Evolutionary conservation across 2,888 invertebrate species (phyloP), one percentile per base, ranked within the genome.

Genomic region (Philhelius pedissequus): DNA sequence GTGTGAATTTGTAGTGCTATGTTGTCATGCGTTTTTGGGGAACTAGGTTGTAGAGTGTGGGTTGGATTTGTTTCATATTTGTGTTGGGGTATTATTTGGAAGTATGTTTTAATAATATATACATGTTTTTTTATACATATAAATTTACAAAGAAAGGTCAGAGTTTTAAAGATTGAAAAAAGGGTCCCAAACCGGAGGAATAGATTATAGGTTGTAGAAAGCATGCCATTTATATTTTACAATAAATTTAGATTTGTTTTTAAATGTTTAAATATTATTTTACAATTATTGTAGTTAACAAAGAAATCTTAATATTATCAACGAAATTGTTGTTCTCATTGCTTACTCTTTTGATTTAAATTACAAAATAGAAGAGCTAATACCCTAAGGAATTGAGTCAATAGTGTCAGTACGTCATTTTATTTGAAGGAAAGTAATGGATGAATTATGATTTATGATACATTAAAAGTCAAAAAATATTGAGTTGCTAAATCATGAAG

Each of bases 21-120:
- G 50, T 60, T 43, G 50, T 60, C 68, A 54, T 68, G 68, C 68
- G 62, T 11, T 32, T 64, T 68, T 27, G 4, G 20, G 35, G 50
- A 32, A 45, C 3, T 30, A 4, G 13, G 35, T 35, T 13, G 30
- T 52, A 18, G 62, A 43, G 27, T 43, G 13, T 43, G 30, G 3
- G 30, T 43, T n/a, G 27, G 18, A 22, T 4, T 13, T 62, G 62
- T 43, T 18, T 62, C 30, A 62, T 18, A 25, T 22, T 9, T 13
- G 30, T n/a, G n/a, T n/a, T n/a, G 43, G 15, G 27, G 62, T 20
- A 30, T 62, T 62, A 62, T 43, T 30, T 60, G 43, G 43, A 62
- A 58, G 38, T 58, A 4, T 62, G 1, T 27, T 18, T 40, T 7
- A 2, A 9, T 18, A 15, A 43, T 9, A 9, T 22, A 20, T 1